Base-by-base conservation (phyloP, 1,140 invertebrate species). In the Olivierus martensii region DNA sequence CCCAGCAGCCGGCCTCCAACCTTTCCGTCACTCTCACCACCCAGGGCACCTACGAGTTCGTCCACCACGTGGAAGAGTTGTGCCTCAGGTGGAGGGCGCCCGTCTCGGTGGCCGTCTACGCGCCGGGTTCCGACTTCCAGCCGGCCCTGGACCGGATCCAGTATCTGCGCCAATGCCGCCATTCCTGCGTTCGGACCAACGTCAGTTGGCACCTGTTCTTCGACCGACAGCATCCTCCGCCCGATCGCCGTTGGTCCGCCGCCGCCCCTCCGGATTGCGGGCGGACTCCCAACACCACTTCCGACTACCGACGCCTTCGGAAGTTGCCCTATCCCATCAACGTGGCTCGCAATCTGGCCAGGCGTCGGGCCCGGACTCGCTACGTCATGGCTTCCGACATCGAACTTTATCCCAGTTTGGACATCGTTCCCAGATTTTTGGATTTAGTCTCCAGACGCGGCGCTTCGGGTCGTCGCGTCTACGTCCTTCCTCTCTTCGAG, bases 21-120 rank as follows among this genome's bases (percentile, higher is more conserved):
- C 84, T 89, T 67, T 81, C 78, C 54, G 76, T 94, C 36, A 94
- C 90, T 0, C 89, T 91, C 64, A 91, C 88, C 1, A 93, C 89
- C 9, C 89, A 93, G 66, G 86, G 84, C 2, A 60, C 61, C 2
- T 84, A 89, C 62, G 89, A 81, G 66, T 88, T 87, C 49, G 75
- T 93, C 59, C 85, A 91, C 66, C 92, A 94, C 70, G 71, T 91
- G 46, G 77, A 82, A 63, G 84, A 86, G 35, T 70, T 93, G 58
- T 69, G 89, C 58, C 79, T 87, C 63, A 71, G 67, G 19, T 81
- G 83, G 83, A 65, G 70, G 47, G 81, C 79, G 2, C 83, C 83
- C 0, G 72, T 87, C 14, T 84, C 82, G 63, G 68, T 87, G 35
- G 79, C 81, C 5, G 73, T 87, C 54, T 83, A 84, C 69, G 79